Base-by-base conservation (phyloP, 2,888 invertebrate species). In the Chalcis sispes region DNA sequence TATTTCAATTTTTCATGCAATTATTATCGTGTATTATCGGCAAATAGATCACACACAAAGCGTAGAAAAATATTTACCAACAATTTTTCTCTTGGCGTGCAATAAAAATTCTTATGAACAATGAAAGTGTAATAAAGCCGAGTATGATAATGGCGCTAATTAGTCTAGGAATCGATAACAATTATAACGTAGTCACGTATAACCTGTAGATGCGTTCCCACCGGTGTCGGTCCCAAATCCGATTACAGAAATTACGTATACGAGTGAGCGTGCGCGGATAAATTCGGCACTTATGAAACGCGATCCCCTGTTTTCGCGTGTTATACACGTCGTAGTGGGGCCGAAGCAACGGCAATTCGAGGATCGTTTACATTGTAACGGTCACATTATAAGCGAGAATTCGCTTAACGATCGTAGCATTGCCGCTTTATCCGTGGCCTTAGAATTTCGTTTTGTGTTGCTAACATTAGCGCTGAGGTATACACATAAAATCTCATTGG, bases 281-380 rank as follows among this genome's bases (percentile, higher is more conserved):
- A 65, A 73, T 72, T 76, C 62, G 75, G 46, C 36, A 72, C 64
- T 72, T 52, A 54, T 36, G 62, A 66, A 50, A 46, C 50, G 23
- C 52, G 64, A 56, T 56, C 54, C 32, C n/a, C 46, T n/a, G 32
- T 56, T 64, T 56, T 48, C 48, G 7, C 46, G 36, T 8, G 36
- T 23, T 20, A 58, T 46, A 13, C 50, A 1, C 29, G 29, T 27
- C 3, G 25, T 27, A 5, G 46, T 15, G 46, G 32, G 42, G 42
- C 13, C 15, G 32, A n/a, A n/a, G n/a, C n/a, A n/a, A n/a, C n/a
- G n/a, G n/a, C n/a, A n/a, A n/a, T n/a, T n/a, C n/a, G n/a, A n/a
- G 2, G 42, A 42, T 42, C 42, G 42, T 42, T 42, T 46, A 62
- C 29, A 46, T 27, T 62, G 48, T 18, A 18, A 18, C 10, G 29